Evolutionary conservation across 2,888 invertebrate genomes (phyloP), one percentile per base, ranked within the genome.

Genomic region (Yponomeuta malinellus): DNA sequence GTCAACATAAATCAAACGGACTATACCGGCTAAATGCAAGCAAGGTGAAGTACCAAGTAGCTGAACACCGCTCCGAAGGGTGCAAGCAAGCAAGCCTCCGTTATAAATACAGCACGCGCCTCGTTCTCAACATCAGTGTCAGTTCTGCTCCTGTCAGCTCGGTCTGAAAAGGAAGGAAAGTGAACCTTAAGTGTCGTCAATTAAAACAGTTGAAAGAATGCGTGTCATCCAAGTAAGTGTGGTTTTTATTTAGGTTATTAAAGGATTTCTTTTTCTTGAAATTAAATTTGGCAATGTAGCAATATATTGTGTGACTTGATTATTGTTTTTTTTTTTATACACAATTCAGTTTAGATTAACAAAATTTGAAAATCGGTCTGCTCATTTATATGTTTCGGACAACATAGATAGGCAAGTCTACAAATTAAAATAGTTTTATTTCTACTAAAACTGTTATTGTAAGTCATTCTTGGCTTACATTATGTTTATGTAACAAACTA

Each of bases 111-210:
- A 77, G 82, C 79, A 82, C 78, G 75, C 72, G 73, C 72, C 73
- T 73, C 71, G 72, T 72, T 72, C 73, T 74, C 75, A 74, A 78
- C 77, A 82, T 59, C 86, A 89, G 89, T 87, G 87, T 88, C 87
- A 92, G 90, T 92, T 91, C 89, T 75, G 78, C 81, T 92, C 89
- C 90, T 90, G 90, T 89, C 89, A 80, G 84, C 81, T 72, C 43
- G 72, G 83, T 73, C 86, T 85, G 89, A 91, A 92, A 88, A 91
- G 89, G 91, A 89, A 83, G 52, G 90, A 88, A 90, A 92, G 91
- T 92, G 90, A 88, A 84, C 76, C 73, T 66, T 67, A 63, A 69
- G 76, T 74, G 75, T 72, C 73, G 74, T 74, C 68, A 74, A 75
- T 72, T 74, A 48, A 65, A 69, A 72, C 10, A 69, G 52, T 52